Evolutionary conservation across 2,113 vertebrate genomes (phyloP), one percentile per base, ranked within the genome.

Genomic region (Apodemus speciosus): DNA sequence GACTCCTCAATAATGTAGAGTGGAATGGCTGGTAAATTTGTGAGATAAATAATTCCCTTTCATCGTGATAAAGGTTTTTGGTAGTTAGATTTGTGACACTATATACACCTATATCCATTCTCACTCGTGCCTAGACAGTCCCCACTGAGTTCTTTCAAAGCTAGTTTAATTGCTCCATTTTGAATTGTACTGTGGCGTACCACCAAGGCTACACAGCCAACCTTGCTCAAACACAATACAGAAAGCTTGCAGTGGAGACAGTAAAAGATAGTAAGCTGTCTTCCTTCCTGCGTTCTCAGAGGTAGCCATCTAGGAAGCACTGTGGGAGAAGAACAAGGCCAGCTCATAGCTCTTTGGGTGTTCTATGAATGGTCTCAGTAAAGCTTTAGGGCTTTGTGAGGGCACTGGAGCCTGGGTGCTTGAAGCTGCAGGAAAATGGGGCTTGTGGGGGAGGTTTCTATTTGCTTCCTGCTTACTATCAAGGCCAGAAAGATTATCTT

Each of bases 211-310:
- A 10, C 84, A 53, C 58, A 90, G 43, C 60, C n/a, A 4, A 58
- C 49, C 40, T 14, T 77, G 43, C 3, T 72, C 53, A 10, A 75
- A 71, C 64, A 94, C n/a, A 58, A 77, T 83, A 66, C 77, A 68
- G 4, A 11, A 49, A 77, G 40, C 25, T 14, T 84, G 21, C 58
- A 66, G 23, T 43, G 77, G 80, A 95, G 64, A 87, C 66, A 81
- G 68, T 94, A 46, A 86, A 94, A 94, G 86, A 3, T 73, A 89
- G 3, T 95, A 46, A 77, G 51, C 75, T 84, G 92, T 56, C 92
- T 88, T 88, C 58, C 51, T 87, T 84, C 27, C 10, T 80, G 30
- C 56, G 10, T 60, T 85, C 79, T 72, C 83, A 89, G 87, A 94
- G 62, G 64, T 93, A 49, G 76, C 69, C 88, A 32, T 66, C 25